phyloP scores from a whole-genome alignment of 2,888 invertebrate genomes.

The Drosophila maculinotata region DNA sequence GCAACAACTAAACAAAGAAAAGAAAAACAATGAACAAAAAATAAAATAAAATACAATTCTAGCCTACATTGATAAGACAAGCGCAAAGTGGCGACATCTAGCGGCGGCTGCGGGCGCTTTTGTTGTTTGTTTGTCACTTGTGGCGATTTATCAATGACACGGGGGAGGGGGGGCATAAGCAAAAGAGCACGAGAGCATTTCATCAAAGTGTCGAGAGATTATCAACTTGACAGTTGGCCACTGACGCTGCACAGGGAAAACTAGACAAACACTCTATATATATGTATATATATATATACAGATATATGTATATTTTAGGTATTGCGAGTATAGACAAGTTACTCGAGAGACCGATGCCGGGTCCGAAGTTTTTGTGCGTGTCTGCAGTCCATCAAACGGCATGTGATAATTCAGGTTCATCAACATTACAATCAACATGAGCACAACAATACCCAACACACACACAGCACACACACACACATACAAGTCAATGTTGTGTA shows the following conservation, averaged over 20 bases:
- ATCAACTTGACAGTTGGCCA: conserved; percentile 66
- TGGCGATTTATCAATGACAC: conserved; percentile 81
- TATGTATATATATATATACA: neutral
- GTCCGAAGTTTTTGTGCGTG: conserved; percentile 66
- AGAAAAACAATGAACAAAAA: conserved; percentile 11
- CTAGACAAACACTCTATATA: conserved; percentile 3
- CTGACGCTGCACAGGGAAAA: conserved; percentile 18
- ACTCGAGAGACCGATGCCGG: conserved; percentile 12
- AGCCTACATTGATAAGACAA: conserved; percentile 62
- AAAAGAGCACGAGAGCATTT: conserved; percentile 61
- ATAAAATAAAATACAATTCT: conserved; percentile 34
- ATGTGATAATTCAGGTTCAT: conserved; percentile 81
- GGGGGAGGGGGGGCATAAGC: too few relatives aligned
- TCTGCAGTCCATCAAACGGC: conserved; percentile 75
- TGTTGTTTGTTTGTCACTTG: conserved; percentile 71
- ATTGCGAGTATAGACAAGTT: conserved; percentile 20
- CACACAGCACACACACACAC: conserved; percentile 8
- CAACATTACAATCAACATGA: conserved; percentile 73
- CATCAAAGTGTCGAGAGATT: conserved; percentile 82
- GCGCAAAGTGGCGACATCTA: conserved; percentile 65
- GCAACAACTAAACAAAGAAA: conserved; percentile 40
- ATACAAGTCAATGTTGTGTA: conserved; percentile 70
- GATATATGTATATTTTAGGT: conserved; percentile 10
- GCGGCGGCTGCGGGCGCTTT: conserved; percentile 41
- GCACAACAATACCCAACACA: conserved; percentile 43